A percentile compares a stretch with the other conserved stretches of the same genome.
These are phyloP conservation scores for Plutella xylostella DNA, from an alignment of 2,888 invertebrate species.

Conservation along the genomic window DNA sequence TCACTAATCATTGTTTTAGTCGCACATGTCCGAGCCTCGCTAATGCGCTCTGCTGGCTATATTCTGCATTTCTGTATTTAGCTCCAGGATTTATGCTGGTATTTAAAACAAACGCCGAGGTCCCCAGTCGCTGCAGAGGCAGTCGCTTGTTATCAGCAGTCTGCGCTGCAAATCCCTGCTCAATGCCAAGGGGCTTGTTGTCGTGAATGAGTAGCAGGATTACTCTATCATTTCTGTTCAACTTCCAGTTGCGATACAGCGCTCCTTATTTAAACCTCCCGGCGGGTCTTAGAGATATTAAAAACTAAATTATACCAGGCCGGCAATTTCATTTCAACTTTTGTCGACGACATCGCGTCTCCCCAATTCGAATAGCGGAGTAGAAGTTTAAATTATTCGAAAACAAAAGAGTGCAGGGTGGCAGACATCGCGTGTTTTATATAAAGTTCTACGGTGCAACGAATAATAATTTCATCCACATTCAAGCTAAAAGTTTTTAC, in stretches of 20 bases:
- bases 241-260: no score
- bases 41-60: constrained; percentile 12
- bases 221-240: background rate
- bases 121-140: background rate
- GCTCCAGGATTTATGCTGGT: background rate
- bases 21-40: constrained; percentile 12
- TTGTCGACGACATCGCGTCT: constrained; percentile 20
- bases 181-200: background rate
- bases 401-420: constrained; percentile 35
- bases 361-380: constrained; percentile 16
- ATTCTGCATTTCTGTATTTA: constrained; percentile 7
- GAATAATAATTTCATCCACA: constrained; percentile 16
- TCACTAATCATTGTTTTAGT: constrained; percentile 39
- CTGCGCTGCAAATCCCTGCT: background rate
- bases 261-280: background rate
- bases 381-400: constrained; percentile 31
- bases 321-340: constrained; percentile 20
- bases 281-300: background rate
- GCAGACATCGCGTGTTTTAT: constrained; percentile 35
- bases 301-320: constrained; percentile 2
- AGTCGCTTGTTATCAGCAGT: background rate
- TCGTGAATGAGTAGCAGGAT: background rate
- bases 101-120: background rate
- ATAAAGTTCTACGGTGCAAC: constrained; percentile 27
- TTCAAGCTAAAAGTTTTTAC: constrained; percentile 2